Base-by-base conservation (phyloP, 2,113 vertebrate genomes). In the Poecile atricapillus region DNA sequence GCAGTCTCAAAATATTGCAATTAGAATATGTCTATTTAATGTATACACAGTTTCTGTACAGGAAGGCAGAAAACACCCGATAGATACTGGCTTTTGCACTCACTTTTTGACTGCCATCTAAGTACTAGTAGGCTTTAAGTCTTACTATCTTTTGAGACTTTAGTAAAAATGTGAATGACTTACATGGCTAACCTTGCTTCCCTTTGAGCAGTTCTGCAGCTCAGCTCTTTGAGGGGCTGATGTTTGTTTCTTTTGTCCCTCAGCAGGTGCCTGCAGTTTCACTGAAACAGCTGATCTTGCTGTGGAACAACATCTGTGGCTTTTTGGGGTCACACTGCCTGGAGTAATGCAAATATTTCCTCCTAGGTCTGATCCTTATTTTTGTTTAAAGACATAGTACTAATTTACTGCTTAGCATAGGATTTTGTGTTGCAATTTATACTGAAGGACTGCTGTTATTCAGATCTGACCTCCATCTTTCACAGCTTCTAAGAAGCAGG, bases 221-320 rank as follows among this genome's bases (percentile, higher is more conserved):
- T 88, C 75, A 80, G 46, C 76, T 83, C 27, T 81, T 93, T 53
- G 65, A 92, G 41, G 58, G 78, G 56, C 52, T 89, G 70, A 31
- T 95, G 89, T 97, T 95, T 94, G 69, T 93, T 95, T 95, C 64
- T 89, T 94, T 93, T 83, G 83, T 93, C 69, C 90, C 95, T 93
- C 89, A 95, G 92, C 92, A 93, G 94, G 95, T 92, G 64, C 83
- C 73, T 96, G 75, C 58, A 69, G 95, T 93, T 94, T 75, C 90
- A 75, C 67, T 83, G 82, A 87, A 91, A 96, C 56, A 93, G 86
- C 80, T 14, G 44, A 82, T 90, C 86, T 93, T 95, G 93, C 95
- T 94, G 86, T 85, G 92, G 83, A 93, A 88, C 76, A 95, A 73
- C 90, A 95, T 95, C 69, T 95, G 86, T 82, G 70, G 59, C 70